Conservation (phyloP, 2,888 invertebrate genomes). For the Lysandra bellargus region DNA sequence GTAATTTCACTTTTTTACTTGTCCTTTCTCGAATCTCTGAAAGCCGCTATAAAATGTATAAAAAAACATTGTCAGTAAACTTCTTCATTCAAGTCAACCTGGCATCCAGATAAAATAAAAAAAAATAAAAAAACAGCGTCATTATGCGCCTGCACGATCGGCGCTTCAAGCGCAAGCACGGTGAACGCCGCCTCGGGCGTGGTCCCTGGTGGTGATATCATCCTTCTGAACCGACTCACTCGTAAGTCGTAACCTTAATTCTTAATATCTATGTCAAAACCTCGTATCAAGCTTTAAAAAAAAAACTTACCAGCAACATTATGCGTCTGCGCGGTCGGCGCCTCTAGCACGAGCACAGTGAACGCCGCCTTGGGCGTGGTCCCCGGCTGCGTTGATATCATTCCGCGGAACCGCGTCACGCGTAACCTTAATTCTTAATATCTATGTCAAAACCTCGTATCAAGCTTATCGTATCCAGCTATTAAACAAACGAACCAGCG, state of each 20-base stretch:
- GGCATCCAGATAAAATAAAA: too few species aligned
- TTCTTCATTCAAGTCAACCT: too few species aligned
- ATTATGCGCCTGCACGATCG: slow-evolving; percentile 82
- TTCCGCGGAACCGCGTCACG: slow-evolving; percentile 97
- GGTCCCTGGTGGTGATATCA: slow-evolving; percentile 99
- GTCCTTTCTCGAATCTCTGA: not conserved
- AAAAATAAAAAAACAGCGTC: slow-evolving; percentile 82
- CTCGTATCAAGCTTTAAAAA: too few species aligned
- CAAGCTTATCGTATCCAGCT: too few species aligned
- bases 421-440: slow-evolving; percentile 56
- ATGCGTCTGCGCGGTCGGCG: slow-evolving; percentile 80
- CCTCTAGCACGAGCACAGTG: slow-evolving; percentile 91
- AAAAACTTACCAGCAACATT: slow-evolving; percentile 82
- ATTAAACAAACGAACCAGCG: slow-evolving; percentile 73
- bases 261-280: too few species aligned
- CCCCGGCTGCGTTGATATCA: slow-evolving; percentile 99
- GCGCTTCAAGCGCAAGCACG: slow-evolving; percentile 87
- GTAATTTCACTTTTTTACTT: too few species aligned
- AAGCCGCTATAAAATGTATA: not conserved
- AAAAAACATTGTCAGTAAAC: not conserved
- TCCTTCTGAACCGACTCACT: slow-evolving; percentile 97
- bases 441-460: too few species aligned
- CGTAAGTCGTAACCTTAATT: slow-evolving; percentile 56
- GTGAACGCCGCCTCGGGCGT: slow-evolving; percentile 98
- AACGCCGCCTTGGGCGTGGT: slow-evolving; percentile 98